Percentiles rank a stretch among this genome's conserved stretches.
Conservation (phyloP, 2,888 invertebrate genomes). For the Acanthopleura granulata region DNA sequence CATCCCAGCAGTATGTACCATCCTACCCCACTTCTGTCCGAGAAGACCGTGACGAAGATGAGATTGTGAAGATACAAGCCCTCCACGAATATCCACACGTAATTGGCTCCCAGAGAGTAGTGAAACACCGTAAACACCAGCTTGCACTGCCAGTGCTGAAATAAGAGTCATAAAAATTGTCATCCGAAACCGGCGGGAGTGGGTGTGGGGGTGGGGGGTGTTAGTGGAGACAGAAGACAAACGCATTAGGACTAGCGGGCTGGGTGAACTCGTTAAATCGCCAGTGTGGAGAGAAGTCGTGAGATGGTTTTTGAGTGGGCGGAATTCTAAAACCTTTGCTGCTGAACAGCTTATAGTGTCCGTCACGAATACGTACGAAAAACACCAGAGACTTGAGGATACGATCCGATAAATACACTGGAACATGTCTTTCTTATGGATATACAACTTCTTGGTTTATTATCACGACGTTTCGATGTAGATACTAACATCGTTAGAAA, state of each 20-base stretch:
- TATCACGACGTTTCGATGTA: no score
- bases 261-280: no score
- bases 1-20: constrained; percentile 78
- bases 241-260: background rate
- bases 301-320: no score
- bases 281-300: no score
- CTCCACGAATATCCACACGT: constrained; percentile 81
- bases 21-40: constrained; percentile 76
- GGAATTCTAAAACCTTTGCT: no score
- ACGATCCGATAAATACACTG: no score
- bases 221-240: background rate
- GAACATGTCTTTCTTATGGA: no score
- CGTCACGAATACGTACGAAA: no score
- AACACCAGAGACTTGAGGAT: no score
- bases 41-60: constrained; percentile 78
- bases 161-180: constrained; percentile 18
- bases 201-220: background rate
- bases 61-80: constrained; percentile 80
- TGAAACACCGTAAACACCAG: constrained; percentile 77
- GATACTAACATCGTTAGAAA: no score
- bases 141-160: constrained; percentile 78
- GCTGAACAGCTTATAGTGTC: no score
- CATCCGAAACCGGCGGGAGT: background rate
- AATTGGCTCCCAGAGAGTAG: constrained; percentile 79
- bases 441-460: no score